Evolutionary conservation across 2,113 vertebrate species (phyloP), one percentile per base, ranked within the genome.

Genomic region (Eudyptes chrysolophus): DNA sequence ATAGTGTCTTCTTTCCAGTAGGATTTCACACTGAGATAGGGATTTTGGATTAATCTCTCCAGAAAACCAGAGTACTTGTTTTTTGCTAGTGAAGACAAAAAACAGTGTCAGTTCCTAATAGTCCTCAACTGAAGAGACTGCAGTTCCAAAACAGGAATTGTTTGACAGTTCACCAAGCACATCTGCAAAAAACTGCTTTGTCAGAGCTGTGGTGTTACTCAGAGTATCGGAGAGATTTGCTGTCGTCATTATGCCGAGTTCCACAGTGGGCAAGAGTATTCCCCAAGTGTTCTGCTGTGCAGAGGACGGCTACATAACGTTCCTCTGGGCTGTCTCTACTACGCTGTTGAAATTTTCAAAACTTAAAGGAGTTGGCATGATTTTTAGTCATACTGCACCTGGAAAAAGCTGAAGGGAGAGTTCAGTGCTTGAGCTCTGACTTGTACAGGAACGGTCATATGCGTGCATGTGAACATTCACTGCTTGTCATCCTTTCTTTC

Each of bases 381-480:
- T 58, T 79, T 74, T 42, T n/a, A 66, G 24, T 44, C 42, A 6
- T 13, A 11, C 20, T 68, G 54, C 26, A 5, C 48, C 38, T 46
- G 24, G 38, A 32, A 46, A 30, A 69, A 78, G 32, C 54, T 68
- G 66, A 38, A 51, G 26, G 57, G 26, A 89, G n/a, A 24, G 26
- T 30, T 76, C n/a, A 34, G 38, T 9, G 7, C 58, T 34, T 24
- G 1, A 48, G 34, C n/a, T 70, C 62, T 66, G 64, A 44, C 18
- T 40, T 15, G 5, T 44, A 44, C 34, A 54, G 51, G 8, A 71
- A 38, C 3, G 2, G 16, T 30, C 6, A 12, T 2, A 24, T 1
- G 7, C 0, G 0, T 16, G 6, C 34, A 11, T 8, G 10, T 13
- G 58, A 78, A 27, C 42, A 19, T 13, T 52, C 19, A 8, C 44